Base-by-base conservation (phyloP, 2,113 vertebrate species). In the Gymnobelideus leadbeateri region DNA sequence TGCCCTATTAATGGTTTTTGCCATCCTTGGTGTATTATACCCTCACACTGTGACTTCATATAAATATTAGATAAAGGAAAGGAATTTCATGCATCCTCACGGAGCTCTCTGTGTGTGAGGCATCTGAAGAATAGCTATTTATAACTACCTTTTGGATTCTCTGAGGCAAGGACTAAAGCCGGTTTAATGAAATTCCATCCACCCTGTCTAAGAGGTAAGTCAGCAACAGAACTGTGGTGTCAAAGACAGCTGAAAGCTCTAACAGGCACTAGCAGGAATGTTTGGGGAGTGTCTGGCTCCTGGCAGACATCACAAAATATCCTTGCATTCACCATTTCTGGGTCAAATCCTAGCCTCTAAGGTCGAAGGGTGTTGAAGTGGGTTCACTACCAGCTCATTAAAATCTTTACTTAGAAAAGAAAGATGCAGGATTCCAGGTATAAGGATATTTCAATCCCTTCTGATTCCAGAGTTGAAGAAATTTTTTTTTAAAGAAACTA, bases 1-100 rank as follows among this genome's bases (percentile, higher is more conserved):
- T 95, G 61, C 61, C 12, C 28, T 52, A 26, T 57, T 96, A 91
- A 96, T 92, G 91, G 14, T 51, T 94, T 84, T 46, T 50, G 26
- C n/a, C 43, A n/a, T 89, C 89, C 8, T 51, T 91, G 31, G 95
- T 94, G 28, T 77, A 77, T 93, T 89, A n/a, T 3, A 90, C 28
- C n/a, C 51, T 92, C 53, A 92, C 91, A 91, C 37, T n/a, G 55
- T 19, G 52, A 84, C 93, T 97, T 93, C 92, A 93, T 89, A 95
- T 96, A 84, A 92, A 94, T 89, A 95, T 96, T 55, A 31, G 68
- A 84, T 84, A 84, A 89, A 91, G 54, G 93, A 92, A 92, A 95
- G 43, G 51, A 93, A 46, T 92, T 24, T 47, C 77, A 93, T 92
- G 90, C 25, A 92, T 92, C 14, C 24, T 93, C 53, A 21, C 93